Base-by-base conservation (phyloP, 2,113 vertebrate species). In the Coracopsis vasa region DNA sequence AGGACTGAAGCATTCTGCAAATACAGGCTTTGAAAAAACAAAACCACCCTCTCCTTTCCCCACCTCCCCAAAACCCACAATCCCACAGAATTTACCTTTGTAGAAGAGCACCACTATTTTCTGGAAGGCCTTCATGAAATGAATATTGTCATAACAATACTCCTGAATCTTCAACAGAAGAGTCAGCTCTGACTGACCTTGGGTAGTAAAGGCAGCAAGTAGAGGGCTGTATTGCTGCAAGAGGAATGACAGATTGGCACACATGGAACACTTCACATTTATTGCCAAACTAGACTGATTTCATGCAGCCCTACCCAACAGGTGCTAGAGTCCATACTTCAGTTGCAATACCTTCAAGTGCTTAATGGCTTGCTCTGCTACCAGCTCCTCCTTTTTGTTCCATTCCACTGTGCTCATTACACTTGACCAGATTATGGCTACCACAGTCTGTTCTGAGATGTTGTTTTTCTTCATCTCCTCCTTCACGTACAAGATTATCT, bases 61-160 rank as follows among this genome's bases (percentile, higher is more conserved):
- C 6, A 2, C 13, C 24, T 25, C 10, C 14, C 11, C 6, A 31
- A 35, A 24, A 6, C 21, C 21, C 47, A 39, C 23, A 60, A 35
- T 1, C 28, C 42, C 67, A 9, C 25, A 33, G 27, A 44, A 85
- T 31, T 94, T 97, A 99, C 99, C 99, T 99, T 99, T 99, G 94
- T 99, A 99, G 97, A 99, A 99, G 94, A 99, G 99, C 98, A 99
- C 99, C 98, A 99, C 99, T 80, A 99, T 99, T 99, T 99, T 99
- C 98, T 99, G 99, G 97, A 99, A 99, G 98, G 99, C 98, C 97
- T 99, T 99, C 99, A 99, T 99, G 98, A 99, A 99, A 97, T 99
- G 99, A 98, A 99, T 99, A 98, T 99, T 99, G 97, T 99, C 99
- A 28, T 99, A 99, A 98, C 99, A 99, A 97, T 99, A 99, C 98